phyloP scores from a whole-genome alignment of 2,113 vertebrate species.

The Pandion haliaetus region DNA sequence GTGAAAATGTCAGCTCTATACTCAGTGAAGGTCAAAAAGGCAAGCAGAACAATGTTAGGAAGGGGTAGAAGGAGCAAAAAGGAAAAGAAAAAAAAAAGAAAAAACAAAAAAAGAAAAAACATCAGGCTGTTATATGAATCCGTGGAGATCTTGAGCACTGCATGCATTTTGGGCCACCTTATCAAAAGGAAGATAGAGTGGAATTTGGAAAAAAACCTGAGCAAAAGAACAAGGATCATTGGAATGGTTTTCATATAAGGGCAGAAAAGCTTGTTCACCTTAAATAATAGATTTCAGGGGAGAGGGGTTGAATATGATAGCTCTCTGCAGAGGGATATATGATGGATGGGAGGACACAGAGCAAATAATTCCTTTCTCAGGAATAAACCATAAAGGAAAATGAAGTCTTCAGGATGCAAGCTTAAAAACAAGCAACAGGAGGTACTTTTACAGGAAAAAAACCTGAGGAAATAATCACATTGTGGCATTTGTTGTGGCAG shows the following conservation, averaged over 20 bases:
- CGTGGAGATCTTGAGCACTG: not conserved
- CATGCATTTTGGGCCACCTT: not conserved
- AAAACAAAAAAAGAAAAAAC: no score
- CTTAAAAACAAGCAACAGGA: not conserved
- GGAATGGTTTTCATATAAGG: not conserved
- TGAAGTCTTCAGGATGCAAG: not conserved
- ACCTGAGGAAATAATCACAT: not conserved
- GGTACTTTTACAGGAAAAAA: not conserved
- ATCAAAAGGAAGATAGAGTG: not conserved
- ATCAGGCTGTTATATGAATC: not conserved
- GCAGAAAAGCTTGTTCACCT: not conserved
- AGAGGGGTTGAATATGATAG: not conserved
- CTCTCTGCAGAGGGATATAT: not conserved
- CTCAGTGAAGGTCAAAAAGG: not conserved
- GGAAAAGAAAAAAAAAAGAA: fast-evolving
- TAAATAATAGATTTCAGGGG: not conserved
- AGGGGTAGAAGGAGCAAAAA: not conserved
- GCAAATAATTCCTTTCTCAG: not conserved
- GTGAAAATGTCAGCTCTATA: not conserved
- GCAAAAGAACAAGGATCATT: not conserved
- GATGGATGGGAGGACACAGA: fast-evolving
- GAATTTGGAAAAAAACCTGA: not conserved
- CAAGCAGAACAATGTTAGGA: not conserved
- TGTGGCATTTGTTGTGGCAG: not conserved
- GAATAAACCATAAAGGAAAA: not conserved